phyloP scores from a whole-genome alignment of 2,797 vertebrate species.

The Sphenodon punctatus region DNA sequence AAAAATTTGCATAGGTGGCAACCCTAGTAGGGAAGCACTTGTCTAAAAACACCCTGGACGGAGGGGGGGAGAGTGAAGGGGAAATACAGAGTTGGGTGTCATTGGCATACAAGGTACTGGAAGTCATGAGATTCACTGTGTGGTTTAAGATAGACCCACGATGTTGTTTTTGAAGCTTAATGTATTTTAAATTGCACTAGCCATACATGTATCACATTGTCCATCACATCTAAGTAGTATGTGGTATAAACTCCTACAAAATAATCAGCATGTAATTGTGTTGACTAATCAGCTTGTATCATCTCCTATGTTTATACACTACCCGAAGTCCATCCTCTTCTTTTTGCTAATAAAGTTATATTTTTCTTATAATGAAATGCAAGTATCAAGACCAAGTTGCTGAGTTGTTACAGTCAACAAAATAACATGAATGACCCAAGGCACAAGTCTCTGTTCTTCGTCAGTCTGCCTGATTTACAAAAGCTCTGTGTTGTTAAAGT shows the following conservation, averaged over 20 bases:
- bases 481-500: slow-evolving; percentile 78
- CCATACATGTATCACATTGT: neutral
- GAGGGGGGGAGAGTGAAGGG: too few species aligned
- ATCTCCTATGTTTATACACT: neutral
- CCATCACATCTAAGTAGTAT: neutral
- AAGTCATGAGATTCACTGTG: too few species aligned
- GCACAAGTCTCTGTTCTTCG: slow-evolving; percentile 80
- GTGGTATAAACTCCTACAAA: neutral
- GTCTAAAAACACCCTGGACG: too few species aligned
- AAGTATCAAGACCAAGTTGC: slow-evolving; percentile 14
- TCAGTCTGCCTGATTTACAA: slow-evolving; percentile 79
- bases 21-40: too few species aligned
- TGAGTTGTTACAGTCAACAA: neutral
- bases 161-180: neutral
- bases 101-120: too few species aligned
- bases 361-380: slow-evolving; percentile 17
- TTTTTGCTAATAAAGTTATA: neutral
- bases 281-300: slow-evolving; percentile 3
- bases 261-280: neutral
- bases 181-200: neutral
- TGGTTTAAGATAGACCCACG: neutral
- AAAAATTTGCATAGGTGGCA: too few species aligned
- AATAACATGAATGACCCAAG: slow-evolving; percentile 75
- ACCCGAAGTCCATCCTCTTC: neutral
- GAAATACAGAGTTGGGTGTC: too few species aligned